A percentile compares a stretch with the other conserved stretches of the same genome.
phyloP scores from a whole-genome alignment of 2,797 vertebrate species.

The Sebastes trivittatus region DNA sequence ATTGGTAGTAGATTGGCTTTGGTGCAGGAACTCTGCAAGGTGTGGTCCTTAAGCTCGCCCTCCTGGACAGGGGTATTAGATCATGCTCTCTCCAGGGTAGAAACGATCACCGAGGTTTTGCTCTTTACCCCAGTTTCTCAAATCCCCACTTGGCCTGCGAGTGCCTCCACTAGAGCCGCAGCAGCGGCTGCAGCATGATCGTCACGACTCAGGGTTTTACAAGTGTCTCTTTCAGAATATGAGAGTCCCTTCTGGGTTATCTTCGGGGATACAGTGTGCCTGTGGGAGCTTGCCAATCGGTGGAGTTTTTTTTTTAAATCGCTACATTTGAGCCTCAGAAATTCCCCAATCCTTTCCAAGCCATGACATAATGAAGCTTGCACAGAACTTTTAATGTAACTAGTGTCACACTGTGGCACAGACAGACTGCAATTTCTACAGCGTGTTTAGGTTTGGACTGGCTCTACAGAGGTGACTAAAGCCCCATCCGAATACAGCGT shows the following conservation, averaged over 20 bases:
- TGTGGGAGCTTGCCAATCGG: constrained; percentile 61
- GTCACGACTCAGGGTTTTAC: constrained; percentile 72
- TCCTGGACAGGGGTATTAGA: constrained; percentile 55
- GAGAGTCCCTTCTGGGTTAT: constrained; percentile 70
- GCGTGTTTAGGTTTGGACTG: constrained; percentile 16
- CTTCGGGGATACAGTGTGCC: constrained; percentile 56
- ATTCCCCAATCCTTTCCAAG: constrained; percentile 45
- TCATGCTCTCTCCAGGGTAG: constrained; percentile 54
- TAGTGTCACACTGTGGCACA: constrained; percentile 8
- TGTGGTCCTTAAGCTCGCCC: constrained; percentile 42
- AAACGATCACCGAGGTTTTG: constrained; percentile 61
- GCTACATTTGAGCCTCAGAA: constrained; percentile 45
- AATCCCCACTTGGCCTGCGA: constrained; percentile 74
- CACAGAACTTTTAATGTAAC: constrained; percentile 39
- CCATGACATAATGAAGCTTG: constrained; percentile 51
- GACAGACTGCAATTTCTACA: constrained; percentile 8
- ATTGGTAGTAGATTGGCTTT: constrained; percentile 48
- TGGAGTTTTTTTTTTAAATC: constrained; percentile 52
- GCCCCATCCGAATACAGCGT: constrained; percentile 17
- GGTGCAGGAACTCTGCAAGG: constrained; percentile 23
- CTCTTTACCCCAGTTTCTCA: constrained; percentile 69
- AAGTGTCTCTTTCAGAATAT: constrained; percentile 73
- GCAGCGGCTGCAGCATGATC: constrained; percentile 57
- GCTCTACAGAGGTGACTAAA: constrained; percentile 32
- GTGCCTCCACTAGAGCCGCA: constrained; percentile 62